Evolutionary conservation across 1,140 invertebrate genomes (phyloP).

Genomic region (Drosophila sucinea): DNA sequence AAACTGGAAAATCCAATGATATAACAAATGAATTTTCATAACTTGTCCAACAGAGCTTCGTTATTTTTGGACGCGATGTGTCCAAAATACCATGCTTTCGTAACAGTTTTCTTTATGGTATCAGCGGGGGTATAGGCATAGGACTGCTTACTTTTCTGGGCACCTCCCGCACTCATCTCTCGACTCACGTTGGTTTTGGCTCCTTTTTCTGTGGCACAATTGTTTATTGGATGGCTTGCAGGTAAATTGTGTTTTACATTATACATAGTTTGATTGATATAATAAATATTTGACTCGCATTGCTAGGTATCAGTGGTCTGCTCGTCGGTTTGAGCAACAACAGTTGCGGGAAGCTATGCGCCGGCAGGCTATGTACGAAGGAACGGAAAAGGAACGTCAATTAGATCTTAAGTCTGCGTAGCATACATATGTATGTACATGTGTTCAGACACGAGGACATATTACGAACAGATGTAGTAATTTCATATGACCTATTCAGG

Average conservation of each 20-base stretch:
- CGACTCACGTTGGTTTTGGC: constrained; percentile 84
- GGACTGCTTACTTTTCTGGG: constrained; percentile 86
- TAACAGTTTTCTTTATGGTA: constrained; percentile 86
- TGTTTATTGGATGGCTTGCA: constrained; percentile 84
- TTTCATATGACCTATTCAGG: constrained; percentile 2
- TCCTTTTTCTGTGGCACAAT: constrained; percentile 84
- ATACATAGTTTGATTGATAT: background rate
- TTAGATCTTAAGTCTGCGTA: constrained; percentile 74
- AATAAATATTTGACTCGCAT: constrained; percentile 2
- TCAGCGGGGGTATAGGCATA: constrained; percentile 84
- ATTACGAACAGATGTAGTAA: constrained; percentile 2
- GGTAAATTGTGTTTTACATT: constrained; percentile 50
- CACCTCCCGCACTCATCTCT: constrained; percentile 84
- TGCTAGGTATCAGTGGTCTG: constrained; percentile 83
- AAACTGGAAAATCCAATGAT: background rate
- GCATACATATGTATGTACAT: constrained; percentile 38
- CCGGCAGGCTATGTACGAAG: constrained; percentile 79
- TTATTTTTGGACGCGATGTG: constrained; percentile 85
- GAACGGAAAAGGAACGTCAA: constrained; percentile 72
- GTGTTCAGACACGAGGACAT: background rate
- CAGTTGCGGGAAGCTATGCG: constrained; percentile 81
- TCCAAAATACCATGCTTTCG: constrained; percentile 87
- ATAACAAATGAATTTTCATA: background rate
- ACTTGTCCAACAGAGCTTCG: constrained; percentile 45
- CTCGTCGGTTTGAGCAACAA: constrained; percentile 82